These are phyloP conservation scores for Entelurus aequoreus DNA, from an alignment of 2,113 vertebrate species.

Conservation along the genomic window DNA sequence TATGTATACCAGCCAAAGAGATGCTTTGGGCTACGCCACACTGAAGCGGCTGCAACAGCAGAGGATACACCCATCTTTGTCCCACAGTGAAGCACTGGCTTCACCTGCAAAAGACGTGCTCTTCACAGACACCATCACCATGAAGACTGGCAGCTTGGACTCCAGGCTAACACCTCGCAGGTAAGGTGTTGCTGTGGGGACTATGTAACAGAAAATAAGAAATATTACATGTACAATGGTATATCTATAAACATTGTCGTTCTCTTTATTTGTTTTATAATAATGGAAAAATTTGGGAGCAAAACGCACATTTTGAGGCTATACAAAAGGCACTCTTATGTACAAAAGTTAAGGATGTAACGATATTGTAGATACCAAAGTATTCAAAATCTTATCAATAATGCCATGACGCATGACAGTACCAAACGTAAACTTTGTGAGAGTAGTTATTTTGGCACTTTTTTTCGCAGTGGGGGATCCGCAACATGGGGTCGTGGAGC, in stretches of 20 bases:
- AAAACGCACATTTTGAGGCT: neutral
- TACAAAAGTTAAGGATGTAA: neutral
- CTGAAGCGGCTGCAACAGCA: constrained; percentile 93
- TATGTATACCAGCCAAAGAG: constrained; percentile 93
- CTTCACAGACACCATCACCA: constrained; percentile 97
- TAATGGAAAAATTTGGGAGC: neutral
- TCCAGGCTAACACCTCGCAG: constrained; percentile 93
- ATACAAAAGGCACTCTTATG: neutral
- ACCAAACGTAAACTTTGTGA: too few relatives aligned
- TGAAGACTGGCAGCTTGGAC: constrained; percentile 96
- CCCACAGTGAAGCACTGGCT: constrained; percentile 92
- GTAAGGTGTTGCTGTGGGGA: constrained; percentile 59
- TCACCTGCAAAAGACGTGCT: constrained; percentile 96
- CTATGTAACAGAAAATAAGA: neutral
- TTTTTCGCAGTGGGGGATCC: too few relatives aligned
- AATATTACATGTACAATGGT: too few relatives aligned
- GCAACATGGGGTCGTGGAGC: too few relatives aligned
- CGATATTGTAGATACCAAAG: too few relatives aligned
- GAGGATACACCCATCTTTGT: constrained; percentile 94
- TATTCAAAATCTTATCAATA: too few relatives aligned
- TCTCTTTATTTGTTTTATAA: neutral
- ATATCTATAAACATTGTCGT: too few relatives aligned
- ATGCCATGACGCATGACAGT: too few relatives aligned
- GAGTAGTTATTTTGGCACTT: too few relatives aligned
- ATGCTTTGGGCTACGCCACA: constrained; percentile 93